Evolutionary conservation across 2,113 vertebrate genomes (phyloP).

Genomic region (Heterocephalus glaber): DNA sequence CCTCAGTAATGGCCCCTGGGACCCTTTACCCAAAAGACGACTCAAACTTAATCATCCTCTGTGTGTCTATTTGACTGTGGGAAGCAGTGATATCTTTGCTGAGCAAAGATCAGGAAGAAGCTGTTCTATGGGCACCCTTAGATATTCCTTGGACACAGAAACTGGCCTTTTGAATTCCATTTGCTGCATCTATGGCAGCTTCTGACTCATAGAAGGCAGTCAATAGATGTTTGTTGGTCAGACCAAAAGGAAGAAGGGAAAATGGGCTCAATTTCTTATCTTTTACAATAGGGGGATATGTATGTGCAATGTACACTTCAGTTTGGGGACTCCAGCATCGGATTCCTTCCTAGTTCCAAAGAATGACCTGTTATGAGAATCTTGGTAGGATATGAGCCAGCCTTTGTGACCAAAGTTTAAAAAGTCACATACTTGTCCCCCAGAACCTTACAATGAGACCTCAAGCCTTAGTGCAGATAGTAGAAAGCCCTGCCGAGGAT

Average conservation of each 20-base stretch:
- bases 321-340: background rate
- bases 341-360: background rate
- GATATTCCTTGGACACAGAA: constrained; percentile 1
- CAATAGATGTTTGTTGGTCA: background rate
- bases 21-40: background rate
- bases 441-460: background rate
- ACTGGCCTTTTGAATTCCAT: background rate
- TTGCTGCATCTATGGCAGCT: background rate
- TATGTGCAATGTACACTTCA: background rate
- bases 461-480: background rate
- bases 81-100: background rate
- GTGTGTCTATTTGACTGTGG: background rate
- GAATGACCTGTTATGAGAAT: background rate
- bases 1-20: background rate
- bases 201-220: background rate
- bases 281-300: background rate
- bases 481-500: background rate
- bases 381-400: background rate
- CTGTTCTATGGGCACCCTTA: background rate
- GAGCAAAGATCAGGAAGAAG: background rate
- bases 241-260: background rate
- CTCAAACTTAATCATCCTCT: background rate
- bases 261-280: background rate
- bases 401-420: background rate
- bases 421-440: background rate